Evolutionary conservation across 2,113 vertebrate species (phyloP).

Genomic region (Phrynocephalus versicolor): DNA sequence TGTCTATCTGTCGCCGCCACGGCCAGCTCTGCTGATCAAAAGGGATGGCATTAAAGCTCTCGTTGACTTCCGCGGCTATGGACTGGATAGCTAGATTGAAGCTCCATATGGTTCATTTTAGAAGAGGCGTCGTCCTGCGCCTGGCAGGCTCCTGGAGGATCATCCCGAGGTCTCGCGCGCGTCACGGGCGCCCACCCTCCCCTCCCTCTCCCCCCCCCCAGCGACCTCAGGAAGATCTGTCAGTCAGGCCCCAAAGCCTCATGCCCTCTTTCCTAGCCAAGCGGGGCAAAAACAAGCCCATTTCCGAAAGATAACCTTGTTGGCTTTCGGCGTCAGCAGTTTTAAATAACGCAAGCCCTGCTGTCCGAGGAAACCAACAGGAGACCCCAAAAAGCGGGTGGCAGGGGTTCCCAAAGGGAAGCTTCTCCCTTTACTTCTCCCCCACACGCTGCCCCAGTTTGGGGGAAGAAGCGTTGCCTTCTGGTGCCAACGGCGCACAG

Average conservation of each 20-base stretch:
- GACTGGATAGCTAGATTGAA: neutral
- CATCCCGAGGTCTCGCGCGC: neutral
- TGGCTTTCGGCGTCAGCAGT: neutral
- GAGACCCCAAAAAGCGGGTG: no score
- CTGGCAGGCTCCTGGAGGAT: constrained; percentile 4
- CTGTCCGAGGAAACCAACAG: neutral
- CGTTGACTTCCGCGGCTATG: neutral
- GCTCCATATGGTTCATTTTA: constrained; percentile 8
- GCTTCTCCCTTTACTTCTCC: neutral
- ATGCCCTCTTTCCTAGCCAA: neutral
- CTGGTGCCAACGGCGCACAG: neutral
- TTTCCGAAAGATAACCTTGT: neutral
- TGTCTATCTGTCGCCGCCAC: neutral
- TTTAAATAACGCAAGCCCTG: neutral
- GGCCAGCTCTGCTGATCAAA: neutral
- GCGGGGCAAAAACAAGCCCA: neutral
- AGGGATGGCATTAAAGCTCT: no score
- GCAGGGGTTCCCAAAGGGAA: no score
- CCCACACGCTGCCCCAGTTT: no score
- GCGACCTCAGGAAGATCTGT: neutral
- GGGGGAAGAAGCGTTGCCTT: neutral
- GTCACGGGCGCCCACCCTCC: neutral
- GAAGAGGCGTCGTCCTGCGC: neutral
- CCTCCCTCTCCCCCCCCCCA: neutral
- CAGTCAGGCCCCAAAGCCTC: neutral